Base-by-base conservation (phyloP, 2,888 invertebrate genomes). In the Platycheirus rosarum region DNA sequence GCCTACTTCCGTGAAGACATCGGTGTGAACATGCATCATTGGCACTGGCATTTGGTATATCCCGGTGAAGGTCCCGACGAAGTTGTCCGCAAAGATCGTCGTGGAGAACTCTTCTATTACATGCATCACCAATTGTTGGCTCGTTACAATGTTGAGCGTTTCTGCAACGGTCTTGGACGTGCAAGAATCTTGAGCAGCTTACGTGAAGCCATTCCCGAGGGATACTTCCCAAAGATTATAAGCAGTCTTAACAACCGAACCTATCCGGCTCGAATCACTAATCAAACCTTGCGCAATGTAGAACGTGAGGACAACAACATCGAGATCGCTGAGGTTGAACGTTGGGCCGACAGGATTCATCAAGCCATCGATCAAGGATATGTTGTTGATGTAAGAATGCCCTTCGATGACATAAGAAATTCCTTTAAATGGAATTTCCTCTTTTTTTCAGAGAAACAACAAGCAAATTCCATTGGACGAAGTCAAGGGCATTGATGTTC, bases 11-110 rank as follows among this genome's bases (percentile, higher is more conserved):
- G 96, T 42, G 97, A 97, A 88, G 97, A 96, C 89, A 91, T 96
- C 78, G 96, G 96, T 84, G 92, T 97, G 86, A 97, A 97, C 91
- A 93, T 96, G 60, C 97, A 97, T 89, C 97, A 97, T 88, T 97
- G 97, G 96, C 96, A 97, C 88, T 97, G 96, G 97, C 97, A 97
- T 89, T 92, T 97, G 85, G 96, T 96, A 0, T 97, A 96, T 88
- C 96, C 96, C 0, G 94, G 93, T 88, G 93, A 93, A 70, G 93
- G 94, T 0, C 92, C 92, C 14, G 87, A 88, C 11, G 89, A 91
- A 42, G 93, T 95, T 42, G 95, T 96, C 3, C 92, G 92, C 55
- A 96, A 96, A 88, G 93, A 95, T 88, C 92, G 95, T 75, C 92
- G 94, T 42, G 95, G 95, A 11, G 95, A 95, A 89, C 90, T 95